A percentile compares a stretch with the other conserved stretches of the same genome.
Evolutionary conservation across 2,113 vertebrate genomes (phyloP).

Genomic region (Rhabdomys dilectus): DNA sequence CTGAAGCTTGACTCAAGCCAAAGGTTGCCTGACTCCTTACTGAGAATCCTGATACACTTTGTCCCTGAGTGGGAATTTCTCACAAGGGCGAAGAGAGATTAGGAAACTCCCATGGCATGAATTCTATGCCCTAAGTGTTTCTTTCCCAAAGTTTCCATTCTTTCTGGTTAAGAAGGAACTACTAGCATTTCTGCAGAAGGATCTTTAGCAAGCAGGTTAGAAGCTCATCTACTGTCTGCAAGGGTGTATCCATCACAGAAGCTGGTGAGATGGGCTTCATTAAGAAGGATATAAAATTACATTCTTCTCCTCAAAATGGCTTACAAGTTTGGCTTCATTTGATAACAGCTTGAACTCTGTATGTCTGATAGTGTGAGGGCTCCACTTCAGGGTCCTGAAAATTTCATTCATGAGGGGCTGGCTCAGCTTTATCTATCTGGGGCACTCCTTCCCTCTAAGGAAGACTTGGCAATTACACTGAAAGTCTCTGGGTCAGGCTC

Average conservation of each 20-base stretch:
- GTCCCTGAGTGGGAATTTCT: background rate
- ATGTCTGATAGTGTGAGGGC: background rate
- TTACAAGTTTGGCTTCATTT: background rate
- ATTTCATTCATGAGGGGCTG: rapidly evolving
- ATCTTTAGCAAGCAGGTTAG: background rate
- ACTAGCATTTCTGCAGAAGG: background rate
- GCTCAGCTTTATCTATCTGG: background rate
- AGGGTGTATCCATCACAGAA: background rate
- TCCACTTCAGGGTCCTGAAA: background rate
- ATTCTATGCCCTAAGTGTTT: background rate
- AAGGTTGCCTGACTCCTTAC: background rate
- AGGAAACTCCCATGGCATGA: background rate
- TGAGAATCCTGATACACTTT: background rate
- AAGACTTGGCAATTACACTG: background rate
- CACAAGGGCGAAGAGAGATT: background rate
- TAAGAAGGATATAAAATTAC: background rate
- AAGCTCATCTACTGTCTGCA: background rate
- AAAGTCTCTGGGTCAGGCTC: background rate
- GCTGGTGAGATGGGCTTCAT: background rate
- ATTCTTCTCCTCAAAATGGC: background rate
- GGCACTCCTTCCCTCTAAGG: background rate
- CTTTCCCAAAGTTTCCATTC: constrained; percentile 12
- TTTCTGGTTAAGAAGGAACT: background rate
- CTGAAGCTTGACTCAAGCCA: background rate
- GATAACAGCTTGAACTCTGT: background rate